Base-by-base conservation (phyloP, 2,888 invertebrate species). In the Scaeva pyrastri region DNA sequence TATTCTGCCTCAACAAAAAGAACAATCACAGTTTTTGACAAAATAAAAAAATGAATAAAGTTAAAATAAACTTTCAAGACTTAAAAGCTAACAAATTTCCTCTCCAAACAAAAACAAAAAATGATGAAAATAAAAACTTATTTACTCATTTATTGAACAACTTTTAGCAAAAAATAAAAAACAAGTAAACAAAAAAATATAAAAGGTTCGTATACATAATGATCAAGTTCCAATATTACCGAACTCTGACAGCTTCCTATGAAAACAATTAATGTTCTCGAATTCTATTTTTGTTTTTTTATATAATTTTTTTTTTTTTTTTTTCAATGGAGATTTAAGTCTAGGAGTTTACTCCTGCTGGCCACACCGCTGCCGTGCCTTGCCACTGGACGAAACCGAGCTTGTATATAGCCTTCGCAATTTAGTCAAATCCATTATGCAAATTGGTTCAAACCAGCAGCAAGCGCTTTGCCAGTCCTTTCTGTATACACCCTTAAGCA, bases 391-490 rank as follows among this genome's bases (percentile, higher is more conserved):
- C 16, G 11, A 31, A 36, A 19, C 31, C 8, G 11, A 19, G 14
- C 60, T 39, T 1, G 16, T 16, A 11, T 58, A 58, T 50, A 52
- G 50, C 23, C 64, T 45, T 23, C 45, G 39, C 86, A 74, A 82
- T 86, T 86, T 74, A 77, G 86, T 82, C 39, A 73, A 82, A 78
- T 81, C 82, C 82, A 86, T 86, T 86, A 86, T 86, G 82, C 82
- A 86, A 86, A 86, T 86, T 86, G 78, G 77, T 71, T 78, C 43
- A 77, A 86, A 52, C 52, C 52, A 81, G 81, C 31, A 45, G 55
- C 21, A n/a, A 19, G 45, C 31, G 21, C 50, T 76, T 11, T 41
- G 19, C 23, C 58, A 39, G 50, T 48, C 52, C 64, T 19, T 36
- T 70, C 45, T 36, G 41, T 50, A 50, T 19, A 72, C 26, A 43